Evolutionary conservation across 1,140 invertebrate species (phyloP), one percentile per base, ranked within the genome.

Genomic region (Drosophila kepulauana): DNA sequence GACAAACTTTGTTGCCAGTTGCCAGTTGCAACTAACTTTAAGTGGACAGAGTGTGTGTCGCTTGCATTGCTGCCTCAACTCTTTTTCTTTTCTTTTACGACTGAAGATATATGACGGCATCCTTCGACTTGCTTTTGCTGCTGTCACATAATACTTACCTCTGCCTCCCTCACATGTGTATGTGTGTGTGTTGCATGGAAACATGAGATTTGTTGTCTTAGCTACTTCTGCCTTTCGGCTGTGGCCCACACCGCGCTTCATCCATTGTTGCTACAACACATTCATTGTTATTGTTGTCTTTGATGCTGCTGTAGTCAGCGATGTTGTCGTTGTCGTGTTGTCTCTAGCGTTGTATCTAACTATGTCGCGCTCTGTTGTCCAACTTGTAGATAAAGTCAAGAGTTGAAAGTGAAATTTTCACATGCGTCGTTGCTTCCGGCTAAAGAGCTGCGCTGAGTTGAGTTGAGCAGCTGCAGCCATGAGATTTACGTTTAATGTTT

Each of bases 321-420:
- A 25, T 25, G n/a, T 16, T 20, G 46, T 16, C 46, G 13, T 20
- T 8, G 45, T 43, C 30, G 16, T 15, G 38, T 45, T 33, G 46
- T 46, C 6, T 5, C 10, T 56, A 41, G 15, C 33, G 45, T 68
- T 57, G 46, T 65, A 58, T 35, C 64, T 38, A 49, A 33, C 45
- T 61, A 25, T 62, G 33, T 48, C 33, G 52, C 52, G 33, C 52
- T n/a, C 35, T 61, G 57, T 38, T 43, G 66, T 75, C 70, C 61
- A 75, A 72, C 70, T 65, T 76, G 67, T 75, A 76, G 75, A 72
- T 54, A 74, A 62, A 41, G 30, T 41, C 48, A 58, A 10, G 61
- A 69, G 16, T 65, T 64, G 84, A 87, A 87, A 87, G 84, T 87
- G 85, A 87, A 87, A 89, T 87, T 82, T 78, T 88, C 74, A 56